Evolutionary conservation across 2,797 vertebrate genomes (phyloP).

Genomic region (Denticeps clupeoides): DNA sequence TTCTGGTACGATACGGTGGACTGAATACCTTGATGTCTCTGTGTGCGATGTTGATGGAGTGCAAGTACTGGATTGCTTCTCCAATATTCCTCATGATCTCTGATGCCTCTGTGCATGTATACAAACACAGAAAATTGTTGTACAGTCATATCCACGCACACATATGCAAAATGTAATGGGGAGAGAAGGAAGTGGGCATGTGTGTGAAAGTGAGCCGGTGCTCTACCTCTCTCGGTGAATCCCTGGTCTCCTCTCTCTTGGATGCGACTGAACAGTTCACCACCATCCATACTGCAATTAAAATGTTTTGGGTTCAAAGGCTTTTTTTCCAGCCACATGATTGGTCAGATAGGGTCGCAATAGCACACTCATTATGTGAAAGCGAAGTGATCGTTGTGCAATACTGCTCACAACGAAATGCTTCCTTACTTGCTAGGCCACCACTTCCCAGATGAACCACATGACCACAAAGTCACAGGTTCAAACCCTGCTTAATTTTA

Average conservation of each 20-base stretch:
- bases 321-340: no score
- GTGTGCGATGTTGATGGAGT: conserved; percentile 72
- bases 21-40: conserved; percentile 70
- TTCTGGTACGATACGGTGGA: not conserved
- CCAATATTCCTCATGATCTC: conserved; percentile 79
- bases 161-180: not conserved
- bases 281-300: conserved; percentile 71
- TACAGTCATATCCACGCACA: not conserved
- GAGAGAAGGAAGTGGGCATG: not conserved
- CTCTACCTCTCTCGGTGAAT: conserved; percentile 79
- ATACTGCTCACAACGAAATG: no score
- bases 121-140: not conserved
- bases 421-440: no score
- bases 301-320: conserved; percentile 1
- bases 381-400: no score
- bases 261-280: conserved; percentile 77
- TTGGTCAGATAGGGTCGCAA: no score
- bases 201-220: not conserved
- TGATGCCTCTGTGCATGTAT: conserved; percentile 57
- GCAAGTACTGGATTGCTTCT: conserved; percentile 73
- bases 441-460: no score
- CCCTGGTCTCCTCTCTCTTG: conserved; percentile 78
- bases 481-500: no score
- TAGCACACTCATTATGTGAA: no score
- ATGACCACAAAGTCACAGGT: no score